Evolutionary conservation across 2,797 vertebrate genomes (phyloP).

Genomic region (Champsocephalus esox): DNA sequence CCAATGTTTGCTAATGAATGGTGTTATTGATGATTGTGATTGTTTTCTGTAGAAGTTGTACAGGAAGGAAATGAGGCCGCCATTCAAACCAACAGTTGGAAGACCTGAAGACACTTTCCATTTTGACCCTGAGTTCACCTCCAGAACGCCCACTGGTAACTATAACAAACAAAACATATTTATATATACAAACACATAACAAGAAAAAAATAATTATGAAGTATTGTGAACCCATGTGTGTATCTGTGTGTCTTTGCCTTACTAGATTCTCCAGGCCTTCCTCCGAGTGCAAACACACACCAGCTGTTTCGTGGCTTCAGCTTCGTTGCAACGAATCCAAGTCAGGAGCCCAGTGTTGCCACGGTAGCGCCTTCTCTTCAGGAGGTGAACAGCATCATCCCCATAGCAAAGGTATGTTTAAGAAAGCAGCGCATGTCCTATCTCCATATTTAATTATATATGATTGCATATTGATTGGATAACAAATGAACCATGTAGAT

Average conservation of each 20-base stretch:
- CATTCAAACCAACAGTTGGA: conserved; percentile 96
- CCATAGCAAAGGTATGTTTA: conserved; percentile 90
- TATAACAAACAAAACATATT: conserved; percentile 11
- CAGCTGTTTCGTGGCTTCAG: conserved; percentile 97
- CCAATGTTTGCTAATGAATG: neutral
- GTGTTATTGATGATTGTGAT: neutral
- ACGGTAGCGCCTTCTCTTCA: conserved; percentile 61
- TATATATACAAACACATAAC: neutral
- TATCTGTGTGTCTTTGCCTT: conserved; percentile 22
- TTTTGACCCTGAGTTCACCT: conserved; percentile 97
- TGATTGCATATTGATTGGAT: neutral
- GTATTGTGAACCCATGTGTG: neutral
- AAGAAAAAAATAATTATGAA: neutral
- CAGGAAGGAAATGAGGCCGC: conserved; percentile 92
- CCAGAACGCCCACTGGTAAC: conserved; percentile 93
- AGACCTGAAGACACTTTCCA: conserved; percentile 98
- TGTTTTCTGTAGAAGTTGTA: conserved; percentile 88
- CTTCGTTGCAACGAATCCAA: conserved; percentile 93
- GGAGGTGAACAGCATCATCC: conserved; percentile 84
- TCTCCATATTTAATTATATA: neutral
- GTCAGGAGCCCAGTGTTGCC: conserved; percentile 83
- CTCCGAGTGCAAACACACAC: conserved; percentile 95
- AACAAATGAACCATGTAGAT: conserved; percentile 2
- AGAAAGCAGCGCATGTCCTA: neutral
- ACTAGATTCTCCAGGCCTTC: conserved; percentile 95